Evolutionary conservation across 2,113 vertebrate species (phyloP), one percentile per base, ranked within the genome.

Genomic region (Rhinopithecus roxellana): DNA sequence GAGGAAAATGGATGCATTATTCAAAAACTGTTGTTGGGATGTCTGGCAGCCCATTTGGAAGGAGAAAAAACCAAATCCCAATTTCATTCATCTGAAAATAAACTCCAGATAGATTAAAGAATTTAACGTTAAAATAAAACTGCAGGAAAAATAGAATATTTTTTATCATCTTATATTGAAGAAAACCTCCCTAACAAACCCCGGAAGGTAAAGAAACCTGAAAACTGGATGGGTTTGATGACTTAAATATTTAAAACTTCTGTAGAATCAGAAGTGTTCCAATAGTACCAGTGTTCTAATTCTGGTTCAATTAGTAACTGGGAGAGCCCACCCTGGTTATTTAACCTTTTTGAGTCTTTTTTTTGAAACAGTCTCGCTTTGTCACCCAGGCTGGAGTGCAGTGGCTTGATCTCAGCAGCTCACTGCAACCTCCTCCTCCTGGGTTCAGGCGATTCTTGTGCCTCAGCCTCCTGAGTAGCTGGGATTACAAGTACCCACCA

Each of bases 51-150:
- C 11, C 55, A 96, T 85, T 79, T 52, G 59, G 84, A 83, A 94
- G 50, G 35, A 90, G 81, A 79, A 16, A 80, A 90, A 64, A 86
- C 6, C 22, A 81, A 93, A 89, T 48, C 23, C 12, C 45, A 14
- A 40, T n/a, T 64, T 64, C 25, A n/a, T 64, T 96, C n/a, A 61
- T 45, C 35, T 67, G 52, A 89, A 96, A 94, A 69, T 69, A 84
- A 91, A 61, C 40, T 74, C 32, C 55, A 89, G 40, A 64, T 45
- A 90, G 20, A 79, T 79, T 69, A 75, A 80, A 93, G 20, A 75
- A 40, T n/a, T 96, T 82, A 90, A 79, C 17, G 32, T 79, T 57
- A 57, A 94, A 94, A 81, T 67, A 88, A 59, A 97, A 83, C 70
- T 67, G 38, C 30, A 86, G n/a, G 45, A 52, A 67, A 97, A 93